A percentile compares a stretch with the other conserved stretches of the same genome.
Evolutionary conservation across 1,140 invertebrate species (phyloP).

Genomic region (Brachionus asplanchnoidis): DNA sequence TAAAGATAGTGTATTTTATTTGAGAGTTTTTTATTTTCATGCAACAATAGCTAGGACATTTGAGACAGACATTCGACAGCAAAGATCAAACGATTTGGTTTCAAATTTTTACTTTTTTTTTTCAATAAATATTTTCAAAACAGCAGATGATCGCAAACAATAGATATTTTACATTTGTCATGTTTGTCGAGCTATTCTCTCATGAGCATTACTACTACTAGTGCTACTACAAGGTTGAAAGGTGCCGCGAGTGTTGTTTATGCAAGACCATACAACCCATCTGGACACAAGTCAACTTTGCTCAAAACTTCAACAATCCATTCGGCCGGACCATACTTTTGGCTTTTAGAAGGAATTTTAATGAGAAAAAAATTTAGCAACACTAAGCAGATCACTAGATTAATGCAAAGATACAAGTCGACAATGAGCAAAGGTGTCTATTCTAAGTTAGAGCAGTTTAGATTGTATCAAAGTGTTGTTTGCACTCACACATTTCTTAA

Average conservation of each 20-base stretch:
- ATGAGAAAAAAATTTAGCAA: not conserved
- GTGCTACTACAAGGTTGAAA: not conserved
- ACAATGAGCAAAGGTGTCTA: not conserved
- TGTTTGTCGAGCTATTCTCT: not conserved
- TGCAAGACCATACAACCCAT: not conserved
- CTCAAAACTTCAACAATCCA: not conserved
- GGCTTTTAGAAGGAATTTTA: not conserved
- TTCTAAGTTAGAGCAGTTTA: constrained; percentile 14
- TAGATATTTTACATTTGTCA: not conserved
- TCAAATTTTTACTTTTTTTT: not conserved
- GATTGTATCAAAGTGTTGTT: not conserved
- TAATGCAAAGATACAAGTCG: not conserved
- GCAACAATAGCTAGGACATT: constrained; percentile 1
- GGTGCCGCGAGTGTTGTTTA: not conserved
- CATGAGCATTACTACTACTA: not conserved
- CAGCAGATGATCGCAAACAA: not conserved
- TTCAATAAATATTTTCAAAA: not conserved
- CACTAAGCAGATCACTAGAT: not conserved
- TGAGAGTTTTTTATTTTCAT: not conserved
- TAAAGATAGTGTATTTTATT: not conserved
- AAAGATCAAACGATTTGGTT: not conserved
- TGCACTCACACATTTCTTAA: not conserved
- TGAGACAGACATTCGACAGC: not conserved
- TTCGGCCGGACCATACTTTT: not conserved
- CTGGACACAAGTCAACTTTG: not conserved